Percentiles rank a stretch among this genome's conserved stretches.
These are phyloP conservation scores for Delphinapterus leucas DNA, from an alignment of 2,113 vertebrate species.

Conservation along the genomic window DNA sequence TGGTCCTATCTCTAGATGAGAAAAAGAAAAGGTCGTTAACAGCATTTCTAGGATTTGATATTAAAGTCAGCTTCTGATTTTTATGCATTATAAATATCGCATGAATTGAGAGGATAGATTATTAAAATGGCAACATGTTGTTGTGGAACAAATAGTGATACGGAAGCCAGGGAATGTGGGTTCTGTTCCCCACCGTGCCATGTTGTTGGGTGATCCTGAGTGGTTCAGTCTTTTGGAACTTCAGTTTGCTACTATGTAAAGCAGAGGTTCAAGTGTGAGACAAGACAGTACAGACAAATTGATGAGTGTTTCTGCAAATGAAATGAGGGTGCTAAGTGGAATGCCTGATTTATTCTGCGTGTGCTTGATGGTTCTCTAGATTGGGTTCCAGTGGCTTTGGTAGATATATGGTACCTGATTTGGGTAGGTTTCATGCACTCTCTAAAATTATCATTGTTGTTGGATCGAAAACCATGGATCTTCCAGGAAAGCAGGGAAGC, in stretches of 20 bases:
- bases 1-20: neutral
- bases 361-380: neutral
- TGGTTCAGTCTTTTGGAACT: neutral
- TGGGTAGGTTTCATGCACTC: neutral
- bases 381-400: neutral
- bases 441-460: neutral
- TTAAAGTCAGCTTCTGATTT: neutral
- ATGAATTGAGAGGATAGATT: neutral
- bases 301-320: neutral
- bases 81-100: neutral
- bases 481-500: neutral
- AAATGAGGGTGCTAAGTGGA: neutral
- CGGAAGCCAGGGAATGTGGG: neutral
- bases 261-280: neutral
- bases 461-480: neutral
- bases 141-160: neutral
- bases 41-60: neutral
- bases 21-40: neutral
- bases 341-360: neutral
- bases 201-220: neutral
- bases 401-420: neutral
- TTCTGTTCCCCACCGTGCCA: neutral
- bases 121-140: neutral
- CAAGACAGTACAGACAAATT: neutral
- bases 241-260: neutral